Percentiles rank a stretch among this genome's conserved stretches.
Conservation (phyloP, 2,797 vertebrate genomes). For the Eremophila alpestris region DNA sequence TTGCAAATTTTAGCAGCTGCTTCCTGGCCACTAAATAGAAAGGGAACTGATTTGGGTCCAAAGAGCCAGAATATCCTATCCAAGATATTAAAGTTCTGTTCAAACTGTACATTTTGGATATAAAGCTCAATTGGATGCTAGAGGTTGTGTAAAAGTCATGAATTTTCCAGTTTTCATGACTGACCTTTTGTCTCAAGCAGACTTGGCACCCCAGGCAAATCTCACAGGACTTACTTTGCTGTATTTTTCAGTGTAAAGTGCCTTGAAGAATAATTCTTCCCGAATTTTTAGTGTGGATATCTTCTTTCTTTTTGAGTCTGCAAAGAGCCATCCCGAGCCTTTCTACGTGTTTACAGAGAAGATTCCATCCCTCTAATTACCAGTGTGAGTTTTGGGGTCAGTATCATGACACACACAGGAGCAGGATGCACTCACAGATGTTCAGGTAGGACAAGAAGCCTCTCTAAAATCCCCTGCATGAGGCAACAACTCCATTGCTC, state of each 20-base stretch:
- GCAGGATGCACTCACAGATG: neutral
- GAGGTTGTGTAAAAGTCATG: neutral
- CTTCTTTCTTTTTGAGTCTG: neutral
- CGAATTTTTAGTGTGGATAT: neutral
- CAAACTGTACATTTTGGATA: neutral
- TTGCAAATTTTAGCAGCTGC: neutral
- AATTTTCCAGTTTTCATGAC: neutral
- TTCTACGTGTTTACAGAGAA: neutral
- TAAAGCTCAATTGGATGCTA: neutral
- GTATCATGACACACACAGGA: neutral
- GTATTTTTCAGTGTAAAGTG: neutral
- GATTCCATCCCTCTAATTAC: neutral
- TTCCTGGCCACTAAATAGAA: neutral
- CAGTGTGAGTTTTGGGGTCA: neutral
- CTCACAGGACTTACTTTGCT: neutral
- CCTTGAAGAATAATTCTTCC: neutral
- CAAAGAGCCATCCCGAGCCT: neutral
- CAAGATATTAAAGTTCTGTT: neutral
- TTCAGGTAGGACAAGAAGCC: neutral
- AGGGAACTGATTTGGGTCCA: neutral
- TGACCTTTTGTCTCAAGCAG: neutral
- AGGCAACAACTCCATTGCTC: fast-evolving
- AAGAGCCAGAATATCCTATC: neutral
- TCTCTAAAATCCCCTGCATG: neutral
- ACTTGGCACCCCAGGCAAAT: neutral